phyloP scores from a whole-genome alignment of 2,113 vertebrate species.

The Equus przewalskii region DNA sequence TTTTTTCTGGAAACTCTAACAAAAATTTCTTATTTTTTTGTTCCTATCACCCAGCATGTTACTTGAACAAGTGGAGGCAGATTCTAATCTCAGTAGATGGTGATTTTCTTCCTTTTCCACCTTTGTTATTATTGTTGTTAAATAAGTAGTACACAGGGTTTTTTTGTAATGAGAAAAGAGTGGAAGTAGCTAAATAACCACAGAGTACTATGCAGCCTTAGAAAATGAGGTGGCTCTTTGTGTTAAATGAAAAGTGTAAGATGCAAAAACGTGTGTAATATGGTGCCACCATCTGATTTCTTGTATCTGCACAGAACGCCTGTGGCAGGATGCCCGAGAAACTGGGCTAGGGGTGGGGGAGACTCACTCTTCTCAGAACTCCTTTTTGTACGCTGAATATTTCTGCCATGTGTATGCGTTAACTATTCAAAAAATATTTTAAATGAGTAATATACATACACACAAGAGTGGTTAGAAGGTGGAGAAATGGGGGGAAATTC shows the following conservation, averaged over 20 bases:
- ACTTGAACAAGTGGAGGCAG: slow-evolving; percentile 16
- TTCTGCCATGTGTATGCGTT: background rate
- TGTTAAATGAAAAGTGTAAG: background rate
- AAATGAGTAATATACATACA: slow-evolving; percentile 10
- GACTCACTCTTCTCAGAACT: slow-evolving; percentile 36
- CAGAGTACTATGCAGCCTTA: slow-evolving; percentile 11
- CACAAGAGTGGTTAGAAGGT: background rate
- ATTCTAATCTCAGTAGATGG: slow-evolving; percentile 24
- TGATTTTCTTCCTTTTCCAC: background rate
- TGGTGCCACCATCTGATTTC: background rate
- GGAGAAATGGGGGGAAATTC: background rate
- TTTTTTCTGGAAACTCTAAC: background rate
- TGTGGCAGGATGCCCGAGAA: background rate
- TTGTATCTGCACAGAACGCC: background rate
- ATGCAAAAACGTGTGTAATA: background rate
- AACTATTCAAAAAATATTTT: slow-evolving; percentile 36
- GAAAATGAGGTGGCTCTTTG: slow-evolving; percentile 33
- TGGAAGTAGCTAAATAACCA: background rate
- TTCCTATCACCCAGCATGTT: background rate
- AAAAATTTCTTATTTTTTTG: slow-evolving; percentile 52
- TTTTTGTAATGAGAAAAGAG: background rate
- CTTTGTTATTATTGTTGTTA: slow-evolving; percentile 46
- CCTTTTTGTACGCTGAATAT: slow-evolving; percentile 22
- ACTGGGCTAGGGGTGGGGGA: background rate
- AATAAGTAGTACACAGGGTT: background rate